Base-by-base conservation (phyloP, 2,888 invertebrate species). In the Ceramica pisi region DNA sequence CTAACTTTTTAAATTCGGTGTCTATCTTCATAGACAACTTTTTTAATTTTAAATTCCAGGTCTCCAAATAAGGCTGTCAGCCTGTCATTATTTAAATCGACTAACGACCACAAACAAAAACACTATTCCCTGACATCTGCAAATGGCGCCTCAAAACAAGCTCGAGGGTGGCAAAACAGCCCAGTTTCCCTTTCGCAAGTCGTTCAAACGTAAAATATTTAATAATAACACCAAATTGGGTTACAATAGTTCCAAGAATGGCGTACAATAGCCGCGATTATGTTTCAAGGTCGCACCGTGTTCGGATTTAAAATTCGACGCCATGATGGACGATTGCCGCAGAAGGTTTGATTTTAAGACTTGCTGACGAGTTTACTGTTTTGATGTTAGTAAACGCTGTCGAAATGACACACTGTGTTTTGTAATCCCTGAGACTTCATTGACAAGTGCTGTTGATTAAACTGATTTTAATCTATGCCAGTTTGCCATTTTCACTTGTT, bases 201-300 rank as follows among this genome's bases (percentile, higher is more conserved):
- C 71, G 56, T 82, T 82, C 63, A 64, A 79, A 61, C 48, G 59
- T 57, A 63, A 75, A 77, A 80, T 78, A 77, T 82, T 66, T 68
- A 76, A 83, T 79, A 84, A 80, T 71, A 82, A 61, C 59, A 60
- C 80, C 78, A 71, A 82, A 84, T 84, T 82, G 67, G 84, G 84
- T 84, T 84, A 84, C 78, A 74, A 78, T 70, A 64, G 46, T 80
- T 70, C 84, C 78, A 73, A 80, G 84, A 80, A 80, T 68, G 78
- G 83, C 66, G 59, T 62, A 80, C 82, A 84, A 80, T 82, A 19
- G 69, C 21, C 38, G 56, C 84, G 62, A 74, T 80, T 73, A 80
- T 67, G 67, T 70, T 59, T 66, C 83, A 83, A 83, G 83, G 83
- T 74, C 84, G 64, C 35, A 12, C 56, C 62, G 68, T 65, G 80